Base-by-base conservation (phyloP, 2,888 invertebrate genomes). In the Vanessa cardui region DNA sequence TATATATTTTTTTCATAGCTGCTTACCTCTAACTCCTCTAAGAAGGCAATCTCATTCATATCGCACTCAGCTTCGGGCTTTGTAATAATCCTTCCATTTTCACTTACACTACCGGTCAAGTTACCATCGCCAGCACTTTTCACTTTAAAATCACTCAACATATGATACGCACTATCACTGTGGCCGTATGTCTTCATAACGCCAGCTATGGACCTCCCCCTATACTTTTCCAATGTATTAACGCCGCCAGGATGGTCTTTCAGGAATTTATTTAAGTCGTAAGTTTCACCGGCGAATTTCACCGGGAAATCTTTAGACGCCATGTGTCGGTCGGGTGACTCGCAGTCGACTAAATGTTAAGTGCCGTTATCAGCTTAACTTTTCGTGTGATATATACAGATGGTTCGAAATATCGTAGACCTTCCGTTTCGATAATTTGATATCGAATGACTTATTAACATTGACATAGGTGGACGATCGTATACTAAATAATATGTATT, bases 241-340 rank as follows among this genome's bases (percentile, higher is more conserved):
- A 94, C 82, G 0, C 97, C 96, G 0, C 96, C 97, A 0, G 97
- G 97, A 83, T 97, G 96, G 76, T 96, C 95, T 62, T 93, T 93
- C 62, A 96, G 76, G 78, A 97, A 96, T 46, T 89, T 83, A 58
- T 93, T 87, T 64, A 97, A 88, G 80, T 97, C 94, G 84, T 96
- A 96, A 60, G 84, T 84, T 47, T 93, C 87, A 9, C 90, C 89
- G 68, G 89, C 86, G 79, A 89, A 94, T 26, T 72, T 71, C 1
- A 93, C 87, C 20, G 84, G 85, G 72, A 92, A 91, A n/a, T 74
- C 73, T 50, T 76, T 76, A 39, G 77, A 58, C 56, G 77, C 80
- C 81, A 81, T 83, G 63, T 70, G 63, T 70, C 77, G 74, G 67
- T 73, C 74, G 74, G 71, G 67, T 58, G 64, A 64, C 61, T 69